Base-by-base conservation (phyloP, 1,140 invertebrate species). In the Aphidius ervi region DNA sequence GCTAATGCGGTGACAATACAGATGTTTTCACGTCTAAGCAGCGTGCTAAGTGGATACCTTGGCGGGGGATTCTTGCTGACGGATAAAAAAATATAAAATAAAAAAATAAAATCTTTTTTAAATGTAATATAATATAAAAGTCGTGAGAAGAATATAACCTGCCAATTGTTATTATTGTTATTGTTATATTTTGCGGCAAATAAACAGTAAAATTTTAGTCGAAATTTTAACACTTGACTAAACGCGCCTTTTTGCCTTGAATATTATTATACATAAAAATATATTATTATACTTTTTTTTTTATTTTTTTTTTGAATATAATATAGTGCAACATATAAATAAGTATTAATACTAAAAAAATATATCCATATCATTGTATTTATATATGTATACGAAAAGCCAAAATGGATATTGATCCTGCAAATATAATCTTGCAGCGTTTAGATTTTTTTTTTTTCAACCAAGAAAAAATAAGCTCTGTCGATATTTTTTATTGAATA, bases 21-120 rank as follows among this genome's bases (percentile, higher is more conserved):
- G 67, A 73, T 73, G 72, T 74, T 74, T 74, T 74, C 70, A 67
- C 72, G 67, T 74, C 68, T 73, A 74, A 74, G 71, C 67, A 68
- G 71, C 70, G 71, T 74, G 70, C 65, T 74, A 73, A 74, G 72
- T 73, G 72, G 71, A 73, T 73, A 66, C 66, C 45, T 62, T 46
- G 46, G 53, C 46, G 56, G 61, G 54, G 58, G 59, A 58, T 58
- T 59, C 53, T 23, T 58, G 54, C 10, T 37, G 56, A 47, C 31
- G 46, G 23, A 8, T 43, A 31, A 31, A 31, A 31, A 31, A 31
- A 31, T 31, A 31, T 31, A 31, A 3, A 31, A 31, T 3, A 31
- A 31, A 31, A 31, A 31, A 31, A 31, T 3, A 31, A 31, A 31
- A 31, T 31, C 23, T 31, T 31, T 31, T 31, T 31, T 3, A 31